These are phyloP conservation scores for Nyctibius bracteatus DNA, from an alignment of 2,113 vertebrate genomes.

Conservation along the genomic window DNA sequence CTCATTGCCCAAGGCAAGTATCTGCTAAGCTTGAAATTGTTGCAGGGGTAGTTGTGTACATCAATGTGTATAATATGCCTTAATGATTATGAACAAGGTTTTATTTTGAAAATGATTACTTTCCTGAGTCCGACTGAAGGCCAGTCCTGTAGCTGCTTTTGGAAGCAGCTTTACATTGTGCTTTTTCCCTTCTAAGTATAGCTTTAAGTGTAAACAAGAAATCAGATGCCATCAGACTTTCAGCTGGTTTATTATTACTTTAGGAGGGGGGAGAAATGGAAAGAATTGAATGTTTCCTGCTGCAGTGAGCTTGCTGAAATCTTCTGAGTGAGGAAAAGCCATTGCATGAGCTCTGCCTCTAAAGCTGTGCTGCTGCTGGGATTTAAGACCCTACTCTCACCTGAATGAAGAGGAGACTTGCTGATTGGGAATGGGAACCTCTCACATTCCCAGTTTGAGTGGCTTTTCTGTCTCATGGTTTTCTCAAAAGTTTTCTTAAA, in stretches of 20 bases:
- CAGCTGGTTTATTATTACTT: not conserved
- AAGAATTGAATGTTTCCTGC: rapidly evolving
- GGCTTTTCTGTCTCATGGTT: not conserved
- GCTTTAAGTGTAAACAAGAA: not conserved
- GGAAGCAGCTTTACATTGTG: not conserved
- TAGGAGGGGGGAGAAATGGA: not conserved
- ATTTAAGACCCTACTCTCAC: not conserved
- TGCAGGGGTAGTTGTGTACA: not conserved
- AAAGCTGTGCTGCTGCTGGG: not conserved
- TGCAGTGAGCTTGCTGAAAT: not conserved
- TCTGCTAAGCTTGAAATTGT: not conserved
- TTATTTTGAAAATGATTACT: not conserved
- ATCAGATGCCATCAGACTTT: not conserved
- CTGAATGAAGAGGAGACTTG: not conserved
- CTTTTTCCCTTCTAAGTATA: not conserved
- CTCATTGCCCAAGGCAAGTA: not conserved
- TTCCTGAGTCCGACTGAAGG: not conserved
- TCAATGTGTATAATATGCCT: not conserved
- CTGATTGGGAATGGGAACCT: not conserved
- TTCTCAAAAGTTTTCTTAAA: not conserved
- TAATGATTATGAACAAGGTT: not conserved
- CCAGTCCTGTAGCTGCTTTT: not conserved
- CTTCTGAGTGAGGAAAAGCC: not conserved
- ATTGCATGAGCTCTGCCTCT: not conserved
- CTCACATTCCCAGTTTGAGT: rapidly evolving